These are phyloP conservation scores for Saturnia pavonia DNA, from an alignment of 2,888 invertebrate species.

Conservation along the genomic window DNA sequence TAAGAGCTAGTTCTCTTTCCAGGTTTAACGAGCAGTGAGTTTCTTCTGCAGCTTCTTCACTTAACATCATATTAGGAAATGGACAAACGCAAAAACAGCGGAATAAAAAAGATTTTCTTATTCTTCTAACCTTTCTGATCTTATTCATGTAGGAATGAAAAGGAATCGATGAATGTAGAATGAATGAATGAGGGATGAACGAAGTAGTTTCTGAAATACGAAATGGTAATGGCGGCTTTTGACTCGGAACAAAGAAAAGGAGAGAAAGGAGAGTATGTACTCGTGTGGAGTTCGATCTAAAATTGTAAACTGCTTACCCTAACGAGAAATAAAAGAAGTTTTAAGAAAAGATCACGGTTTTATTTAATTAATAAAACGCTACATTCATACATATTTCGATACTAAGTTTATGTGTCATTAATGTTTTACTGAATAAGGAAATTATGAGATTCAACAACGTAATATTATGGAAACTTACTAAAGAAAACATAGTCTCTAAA, in stretches of 20 bases:
- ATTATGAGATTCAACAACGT: not conserved
- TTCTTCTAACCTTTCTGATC: not conserved
- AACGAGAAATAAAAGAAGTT: no score
- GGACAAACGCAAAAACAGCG: not conserved
- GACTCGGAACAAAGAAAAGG: no score
- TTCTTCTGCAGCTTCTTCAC: not conserved
- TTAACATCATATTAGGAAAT: not conserved
- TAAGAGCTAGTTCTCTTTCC: not conserved
- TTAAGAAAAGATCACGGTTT: no score
- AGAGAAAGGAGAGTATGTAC: no score
- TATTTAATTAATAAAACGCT: no score
- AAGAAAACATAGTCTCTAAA: not conserved
- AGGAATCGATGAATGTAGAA: no score
- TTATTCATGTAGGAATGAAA: not conserved
- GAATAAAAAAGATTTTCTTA: not conserved
- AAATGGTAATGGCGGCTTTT: no score
- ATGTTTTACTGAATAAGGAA: not conserved
- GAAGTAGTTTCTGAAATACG: no score
- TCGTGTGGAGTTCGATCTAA: no score
- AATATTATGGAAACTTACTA: not conserved
- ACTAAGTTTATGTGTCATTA: not conserved
- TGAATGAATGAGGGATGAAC: no score
- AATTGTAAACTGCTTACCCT: no score
- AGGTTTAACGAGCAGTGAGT: not conserved
- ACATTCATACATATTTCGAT: no score